These are phyloP conservation scores for Timandra comae DNA, from an alignment of 2,888 invertebrate species.

Conservation along the genomic window DNA sequence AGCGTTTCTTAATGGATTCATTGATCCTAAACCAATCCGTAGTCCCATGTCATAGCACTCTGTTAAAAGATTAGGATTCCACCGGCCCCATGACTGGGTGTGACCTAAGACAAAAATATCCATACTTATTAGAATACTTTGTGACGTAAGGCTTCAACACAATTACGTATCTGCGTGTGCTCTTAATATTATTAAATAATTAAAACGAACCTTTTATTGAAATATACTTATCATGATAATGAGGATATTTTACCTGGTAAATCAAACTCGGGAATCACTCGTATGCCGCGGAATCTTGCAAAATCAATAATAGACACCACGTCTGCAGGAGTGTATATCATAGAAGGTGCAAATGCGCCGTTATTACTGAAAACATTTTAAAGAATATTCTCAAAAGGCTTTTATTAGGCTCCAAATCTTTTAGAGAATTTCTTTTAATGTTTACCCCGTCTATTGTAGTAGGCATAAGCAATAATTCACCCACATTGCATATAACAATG, in stretches of 20 bases:
- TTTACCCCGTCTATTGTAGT: too few relatives aligned
- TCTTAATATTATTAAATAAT: too few relatives aligned
- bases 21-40: slow-evolving; percentile 80
- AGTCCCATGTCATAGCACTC: slow-evolving; percentile 72
- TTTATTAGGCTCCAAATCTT: too few relatives aligned
- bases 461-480: too few relatives aligned
- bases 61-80: slow-evolving; percentile 83
- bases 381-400: too few relatives aligned
- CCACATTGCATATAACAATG: too few relatives aligned
- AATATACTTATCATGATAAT: too few relatives aligned
- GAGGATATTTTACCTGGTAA: slow-evolving; percentile 89
- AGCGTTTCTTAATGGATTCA: slow-evolving; percentile 81
- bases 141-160: too few relatives aligned
- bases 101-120: slow-evolving; percentile 66
- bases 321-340: slow-evolving; percentile 79
- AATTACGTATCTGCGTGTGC: too few relatives aligned
- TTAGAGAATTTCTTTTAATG: too few relatives aligned
- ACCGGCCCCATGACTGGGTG: slow-evolving; percentile 89
- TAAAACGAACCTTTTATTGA: too few relatives aligned
- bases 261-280: slow-evolving; percentile 93
- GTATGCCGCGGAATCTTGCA: slow-evolving; percentile 86
- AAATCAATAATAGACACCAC: slow-evolving; percentile 82
- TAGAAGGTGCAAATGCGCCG: slow-evolving; percentile 80
- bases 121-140: background rate
- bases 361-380: slow-evolving; percentile 63